phyloP scores from a whole-genome alignment of 2,888 invertebrate species.

The Coelogynopora nodosa region DNA sequence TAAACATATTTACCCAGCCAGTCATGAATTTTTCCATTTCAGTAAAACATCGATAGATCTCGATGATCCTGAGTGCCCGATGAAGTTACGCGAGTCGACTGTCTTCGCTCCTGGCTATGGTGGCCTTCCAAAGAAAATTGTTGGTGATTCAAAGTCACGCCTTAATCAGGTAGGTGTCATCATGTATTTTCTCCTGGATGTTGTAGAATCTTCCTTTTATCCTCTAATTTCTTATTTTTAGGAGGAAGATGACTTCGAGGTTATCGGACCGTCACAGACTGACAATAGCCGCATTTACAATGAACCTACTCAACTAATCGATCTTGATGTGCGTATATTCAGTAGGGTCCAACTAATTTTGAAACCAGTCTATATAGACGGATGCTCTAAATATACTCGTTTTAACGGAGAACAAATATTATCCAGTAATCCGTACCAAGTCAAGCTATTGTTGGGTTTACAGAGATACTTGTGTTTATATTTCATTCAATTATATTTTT shows the following conservation, averaged over 20 bases:
- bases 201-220: not conserved
- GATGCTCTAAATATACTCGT: no score
- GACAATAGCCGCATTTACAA: not conserved
- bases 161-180: not conserved
- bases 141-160: not conserved
- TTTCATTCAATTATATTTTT: no score
- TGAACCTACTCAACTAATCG: not conserved
- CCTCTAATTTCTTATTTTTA: not conserved
- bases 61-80: not conserved
- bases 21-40: no score
- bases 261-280: not conserved
- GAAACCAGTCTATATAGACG: no score
- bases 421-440: no score
- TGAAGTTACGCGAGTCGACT: not conserved
- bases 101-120: not conserved
- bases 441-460: no score
- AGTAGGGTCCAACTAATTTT: no score
- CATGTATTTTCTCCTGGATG: no score
- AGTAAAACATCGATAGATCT: no score
- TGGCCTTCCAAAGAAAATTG: not conserved
- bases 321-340: not conserved
- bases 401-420: no score
- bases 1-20: no score
- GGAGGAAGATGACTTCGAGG: not conserved
- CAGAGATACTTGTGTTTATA: no score